Percentiles rank a stretch among this genome's conserved stretches.
phyloP scores from a whole-genome alignment of 1,140 invertebrate genomes.

The Drosophila pachea region DNA sequence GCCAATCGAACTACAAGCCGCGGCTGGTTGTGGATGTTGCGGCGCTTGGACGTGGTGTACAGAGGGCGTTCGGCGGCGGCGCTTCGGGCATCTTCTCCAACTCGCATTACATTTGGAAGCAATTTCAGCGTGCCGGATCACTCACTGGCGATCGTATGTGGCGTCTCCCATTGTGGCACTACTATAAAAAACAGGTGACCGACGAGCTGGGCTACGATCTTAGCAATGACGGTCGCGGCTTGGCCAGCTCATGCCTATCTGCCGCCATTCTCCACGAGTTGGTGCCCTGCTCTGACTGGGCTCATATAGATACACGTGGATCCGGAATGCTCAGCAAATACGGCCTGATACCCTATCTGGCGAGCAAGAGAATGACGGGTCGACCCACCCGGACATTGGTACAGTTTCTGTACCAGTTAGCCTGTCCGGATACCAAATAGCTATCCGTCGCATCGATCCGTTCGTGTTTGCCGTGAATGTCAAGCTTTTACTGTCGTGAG shows the following conservation, averaged over 20 bases:
- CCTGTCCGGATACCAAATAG: slow-evolving; percentile 73
- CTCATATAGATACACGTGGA: slow-evolving; percentile 85
- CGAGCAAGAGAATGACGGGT: slow-evolving; percentile 79
- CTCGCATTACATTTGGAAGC: slow-evolving; percentile 82
- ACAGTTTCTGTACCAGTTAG: slow-evolving; percentile 79
- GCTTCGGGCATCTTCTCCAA: slow-evolving; percentile 91
- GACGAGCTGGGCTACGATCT: slow-evolving; percentile 80
- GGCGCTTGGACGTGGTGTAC: slow-evolving; percentile 81
- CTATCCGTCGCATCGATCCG: background rate
- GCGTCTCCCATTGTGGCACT: slow-evolving; percentile 92
- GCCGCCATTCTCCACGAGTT: slow-evolving; percentile 86
- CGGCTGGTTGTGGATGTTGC: slow-evolving; percentile 87
- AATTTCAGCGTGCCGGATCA: slow-evolving; percentile 84
- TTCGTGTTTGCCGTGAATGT: background rate
- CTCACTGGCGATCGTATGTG: slow-evolving; percentile 92
- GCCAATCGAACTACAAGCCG: slow-evolving; percentile 82
- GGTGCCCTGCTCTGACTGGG: slow-evolving; percentile 82
- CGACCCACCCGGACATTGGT: slow-evolving; percentile 54
- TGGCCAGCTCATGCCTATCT: slow-evolving; percentile 82
- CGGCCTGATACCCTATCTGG: slow-evolving; percentile 82
- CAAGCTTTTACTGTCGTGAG: background rate
- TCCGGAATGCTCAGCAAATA: slow-evolving; percentile 80
- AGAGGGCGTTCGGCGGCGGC: slow-evolving; percentile 84
- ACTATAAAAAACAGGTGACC: slow-evolving; percentile 86
- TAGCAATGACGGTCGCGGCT: slow-evolving; percentile 81